phyloP scores from a whole-genome alignment of 2,797 vertebrate genomes.

The Halcyon chelicuti region DNA sequence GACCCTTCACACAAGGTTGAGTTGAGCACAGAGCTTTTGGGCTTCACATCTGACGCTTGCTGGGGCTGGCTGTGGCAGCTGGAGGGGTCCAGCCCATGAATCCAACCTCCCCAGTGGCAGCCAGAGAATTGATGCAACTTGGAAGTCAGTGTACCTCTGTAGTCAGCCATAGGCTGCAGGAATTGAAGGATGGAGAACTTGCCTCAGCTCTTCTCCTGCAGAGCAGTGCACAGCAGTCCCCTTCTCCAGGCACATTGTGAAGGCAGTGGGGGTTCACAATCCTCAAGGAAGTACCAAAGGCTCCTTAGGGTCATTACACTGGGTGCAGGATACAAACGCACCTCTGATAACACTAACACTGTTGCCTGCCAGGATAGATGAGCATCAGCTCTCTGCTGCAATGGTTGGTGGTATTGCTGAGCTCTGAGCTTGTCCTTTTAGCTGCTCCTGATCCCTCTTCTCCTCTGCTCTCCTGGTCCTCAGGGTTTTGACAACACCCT shows the following conservation, averaged over 20 bases:
- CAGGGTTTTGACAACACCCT: neutral
- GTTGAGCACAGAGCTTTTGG: neutral
- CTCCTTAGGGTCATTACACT: accelerated
- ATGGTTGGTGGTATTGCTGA: accelerated
- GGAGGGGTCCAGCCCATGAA: neutral
- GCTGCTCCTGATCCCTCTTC: neutral
- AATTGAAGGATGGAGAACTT: neutral
- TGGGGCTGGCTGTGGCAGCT: neutral
- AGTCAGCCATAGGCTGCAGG: neutral
- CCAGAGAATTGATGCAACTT: neutral
- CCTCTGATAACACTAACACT: neutral
- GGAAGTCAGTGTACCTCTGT: neutral
- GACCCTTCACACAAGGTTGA: neutral
- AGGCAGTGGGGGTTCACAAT: neutral
- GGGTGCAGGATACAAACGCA: neutral
- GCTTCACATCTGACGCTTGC: neutral
- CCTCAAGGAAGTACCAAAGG: neutral
- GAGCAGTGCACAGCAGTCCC: neutral
- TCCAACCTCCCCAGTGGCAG: accelerated
- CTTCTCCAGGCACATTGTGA: neutral
- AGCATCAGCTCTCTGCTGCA: neutral
- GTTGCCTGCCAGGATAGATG: neutral
- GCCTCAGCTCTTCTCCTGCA: neutral
- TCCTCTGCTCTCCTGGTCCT: neutral
- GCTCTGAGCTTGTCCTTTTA: neutral